These are phyloP conservation scores for Lycaena phlaeas DNA, from an alignment of 2,888 invertebrate species.

Conservation along the genomic window DNA sequence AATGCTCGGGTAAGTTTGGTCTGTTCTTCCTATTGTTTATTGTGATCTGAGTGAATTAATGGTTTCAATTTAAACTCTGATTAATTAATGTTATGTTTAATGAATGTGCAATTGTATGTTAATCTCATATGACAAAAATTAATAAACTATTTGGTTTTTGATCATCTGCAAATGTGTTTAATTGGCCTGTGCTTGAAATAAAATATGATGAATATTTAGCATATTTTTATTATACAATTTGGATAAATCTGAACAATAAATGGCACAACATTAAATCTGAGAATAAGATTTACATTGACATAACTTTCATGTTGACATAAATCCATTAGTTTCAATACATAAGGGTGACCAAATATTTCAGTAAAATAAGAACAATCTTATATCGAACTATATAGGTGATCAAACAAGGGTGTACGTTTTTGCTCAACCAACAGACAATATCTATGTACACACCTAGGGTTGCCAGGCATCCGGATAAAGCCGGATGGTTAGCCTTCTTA, in stretches of 20 bases:
- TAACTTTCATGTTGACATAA: background rate
- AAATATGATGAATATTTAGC: too few relatives aligned
- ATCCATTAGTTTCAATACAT: too few relatives aligned
- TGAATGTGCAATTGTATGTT: conserved; percentile 7
- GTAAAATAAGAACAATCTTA: too few relatives aligned
- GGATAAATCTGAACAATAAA: conserved; percentile 3
- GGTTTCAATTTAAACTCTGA: background rate
- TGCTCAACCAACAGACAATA: too few relatives aligned
- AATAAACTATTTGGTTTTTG: conserved; percentile 7
- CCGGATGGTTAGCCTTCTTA: too few relatives aligned
- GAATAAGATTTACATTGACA: background rate
- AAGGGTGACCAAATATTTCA: too few relatives aligned
- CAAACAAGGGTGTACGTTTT: too few relatives aligned
- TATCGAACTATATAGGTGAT: too few relatives aligned
- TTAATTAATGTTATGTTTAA: conserved; percentile 1
- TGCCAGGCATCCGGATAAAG: too few relatives aligned
- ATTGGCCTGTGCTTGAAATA: background rate
- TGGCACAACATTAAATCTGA: conserved; percentile 5
- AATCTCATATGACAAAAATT: conserved; percentile 1
- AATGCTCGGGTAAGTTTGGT: background rate
- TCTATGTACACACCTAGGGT: too few relatives aligned
- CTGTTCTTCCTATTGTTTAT: background rate
- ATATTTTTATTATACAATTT: background rate
- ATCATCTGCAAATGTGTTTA: background rate
- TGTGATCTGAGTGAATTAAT: conserved; percentile 3